A percentile compares a stretch with the other conserved stretches of the same genome.
Evolutionary conservation across 2,888 invertebrate genomes (phyloP).

Genomic region (Drosophila algonquin): DNA sequence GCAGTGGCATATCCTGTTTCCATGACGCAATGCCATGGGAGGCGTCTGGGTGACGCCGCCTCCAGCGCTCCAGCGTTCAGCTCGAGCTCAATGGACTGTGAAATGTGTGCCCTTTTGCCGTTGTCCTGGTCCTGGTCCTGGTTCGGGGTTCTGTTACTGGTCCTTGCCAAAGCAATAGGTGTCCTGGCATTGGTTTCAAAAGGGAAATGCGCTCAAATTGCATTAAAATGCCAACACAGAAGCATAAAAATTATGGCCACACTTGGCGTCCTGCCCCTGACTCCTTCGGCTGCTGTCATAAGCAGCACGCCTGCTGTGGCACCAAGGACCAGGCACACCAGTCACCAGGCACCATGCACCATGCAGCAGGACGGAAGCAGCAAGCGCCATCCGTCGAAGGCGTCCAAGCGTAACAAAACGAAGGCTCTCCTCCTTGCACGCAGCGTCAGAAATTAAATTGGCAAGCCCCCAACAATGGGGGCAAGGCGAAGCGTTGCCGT

Average conservation of each 20-base stretch:
- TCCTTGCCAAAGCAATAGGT: conserved; percentile 78
- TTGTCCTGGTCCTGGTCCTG: conserved; percentile 8
- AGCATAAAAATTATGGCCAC: conserved; percentile 77
- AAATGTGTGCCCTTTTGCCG: conserved; percentile 71
- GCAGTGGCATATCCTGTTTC: conserved; percentile 51
- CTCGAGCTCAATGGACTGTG: conserved; percentile 73
- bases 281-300: conserved; percentile 59
- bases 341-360: conserved; percentile 15
- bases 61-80: conserved; percentile 24
- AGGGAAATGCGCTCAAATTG: conserved; percentile 79
- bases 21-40: conserved; percentile 64
- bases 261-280: conserved; percentile 57
- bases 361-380: conserved; percentile 10
- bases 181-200: conserved; percentile 79
- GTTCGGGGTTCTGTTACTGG: conserved; percentile 41
- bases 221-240: conserved; percentile 79
- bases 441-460: conserved; percentile 82
- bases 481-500: conserved; percentile 33
- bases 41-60: conserved; percentile 68
- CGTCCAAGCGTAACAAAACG: conserved; percentile 80
- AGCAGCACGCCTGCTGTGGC: conserved; percentile 72
- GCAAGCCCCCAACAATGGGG: conserved; percentile 77
- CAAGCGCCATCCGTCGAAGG: conserved; percentile 63
- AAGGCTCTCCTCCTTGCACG: conserved; percentile 55
- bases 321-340: conserved; percentile 17